Evolutionary conservation across 2,888 invertebrate genomes (phyloP), one percentile per base, ranked within the genome.

Genomic region (Beris chalybata): DNA sequence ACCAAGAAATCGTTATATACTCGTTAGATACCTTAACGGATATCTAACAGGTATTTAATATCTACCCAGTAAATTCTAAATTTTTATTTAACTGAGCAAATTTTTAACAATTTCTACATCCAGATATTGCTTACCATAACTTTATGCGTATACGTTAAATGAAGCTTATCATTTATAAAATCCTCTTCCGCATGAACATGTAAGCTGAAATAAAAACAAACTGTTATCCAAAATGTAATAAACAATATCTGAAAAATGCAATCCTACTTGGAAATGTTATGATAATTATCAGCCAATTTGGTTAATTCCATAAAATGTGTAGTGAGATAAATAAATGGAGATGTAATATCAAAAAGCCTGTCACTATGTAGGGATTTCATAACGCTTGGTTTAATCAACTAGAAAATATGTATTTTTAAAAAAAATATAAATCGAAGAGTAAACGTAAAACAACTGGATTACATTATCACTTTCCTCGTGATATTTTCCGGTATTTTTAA

Each of bases 231-330:
- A 44, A 3, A 44, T 9, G n/a, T n/a, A n/a, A 44, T 44, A 12
- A 44, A 12, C 9, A 44, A 15, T 52, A 5, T 52, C 52, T 29
- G 45, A 15, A 22, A 47, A 56, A 6, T 13, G 45, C 22, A 29
- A 61, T 38, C 83, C 79, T 85, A 93, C 93, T 90, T 91, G 67
- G 85, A 85, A 9, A 92, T 88, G 77, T 90, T 92, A 55, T 80
- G 81, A 74, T 89, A 89, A 15, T 88, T 72, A 55, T 88, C 85
- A 61, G 86, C 81, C 6, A 92, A 75, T 76, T 85, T 86, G 0
- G 89, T 87, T 12, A 92, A 76, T 71, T 84, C 84, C 47, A 84
- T 79, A 74, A 86, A 90, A 77, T 92, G 92, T 0, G 91, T 91
- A 0, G 90, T 88, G 52, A 89, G 83, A 73, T 89, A 89, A 4